Base-by-base conservation (phyloP, 2,797 vertebrate genomes). In the Pelobates cultripes region DNA sequence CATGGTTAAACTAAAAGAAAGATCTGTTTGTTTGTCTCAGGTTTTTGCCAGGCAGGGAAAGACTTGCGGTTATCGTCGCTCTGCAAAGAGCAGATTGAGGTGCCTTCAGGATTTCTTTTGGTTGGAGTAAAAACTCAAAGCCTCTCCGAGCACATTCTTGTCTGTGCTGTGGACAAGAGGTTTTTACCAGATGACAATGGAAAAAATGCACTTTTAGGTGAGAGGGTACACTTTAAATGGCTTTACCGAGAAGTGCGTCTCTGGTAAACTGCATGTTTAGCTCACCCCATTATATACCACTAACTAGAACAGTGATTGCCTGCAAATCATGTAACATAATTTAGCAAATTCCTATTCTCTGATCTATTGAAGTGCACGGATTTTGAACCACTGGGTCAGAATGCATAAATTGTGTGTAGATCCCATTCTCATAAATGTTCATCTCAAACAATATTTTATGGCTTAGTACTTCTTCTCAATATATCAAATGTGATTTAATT, bases 181-280 rank as follows among this genome's bases (percentile, higher is more conserved):
- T 99, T 99, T 91, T 92, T 99, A 89, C 98, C 98, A 53, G 97
- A 99, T 83, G 97, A 98, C 92, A 96, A 97, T 80, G 98, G 98
- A 85, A 99, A 99, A 96, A 99, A 99, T 97, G 97, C 98, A 97
- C 98, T 99, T 98, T 98, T 99, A 96, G 98, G 98, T 99, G 90
- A 94, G 95, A 92, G 1, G 28, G 28, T 28, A 28, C 28, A 51
- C 47, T 51, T 51, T 51, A 51, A 51, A 10, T 51, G 47, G 47
- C 2, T 51, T 51, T 10, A 51, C 10, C 5, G 1, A 47, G 45
- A 1, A 28, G 28, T 28, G 2, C 1, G 28, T 28, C 28, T 28
- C 28, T 28, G 28, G 28, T 1, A 28, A 28, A 28, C 1, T 1
- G 28, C 28, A 28, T 28, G 28, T 28, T 28, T 28, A 28, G 28